Evolutionary conservation across 2,113 vertebrate species (phyloP).

Genomic region (Leucopsar rothschildi): DNA sequence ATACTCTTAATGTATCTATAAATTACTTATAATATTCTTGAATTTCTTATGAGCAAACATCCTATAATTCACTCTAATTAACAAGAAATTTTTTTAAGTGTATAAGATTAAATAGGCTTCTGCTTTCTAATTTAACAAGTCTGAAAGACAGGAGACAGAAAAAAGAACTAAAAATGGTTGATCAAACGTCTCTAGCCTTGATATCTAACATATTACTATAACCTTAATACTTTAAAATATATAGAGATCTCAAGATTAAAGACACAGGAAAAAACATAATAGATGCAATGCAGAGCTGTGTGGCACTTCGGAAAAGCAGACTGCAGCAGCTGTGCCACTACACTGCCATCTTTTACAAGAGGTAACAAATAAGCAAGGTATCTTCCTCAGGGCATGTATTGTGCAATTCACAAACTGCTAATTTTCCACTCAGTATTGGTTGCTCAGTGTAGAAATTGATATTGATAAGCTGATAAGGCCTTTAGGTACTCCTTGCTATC

Average conservation of each 20-base stretch:
- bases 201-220: background rate
- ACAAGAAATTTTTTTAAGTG: background rate
- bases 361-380: background rate
- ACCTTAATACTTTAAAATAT: background rate
- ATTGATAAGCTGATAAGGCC: background rate
- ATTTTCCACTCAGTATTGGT: background rate
- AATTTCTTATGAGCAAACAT: background rate
- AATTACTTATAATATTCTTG: background rate
- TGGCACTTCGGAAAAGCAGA: background rate
- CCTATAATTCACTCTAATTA: background rate
- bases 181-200: background rate
- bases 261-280: background rate
- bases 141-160: background rate
- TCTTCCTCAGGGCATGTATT: background rate
- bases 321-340: background rate
- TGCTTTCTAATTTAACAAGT: background rate
- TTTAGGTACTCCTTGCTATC: background rate
- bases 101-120: background rate
- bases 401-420: background rate
- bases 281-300: background rate
- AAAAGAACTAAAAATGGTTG: background rate
- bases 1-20: background rate
- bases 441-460: background rate
- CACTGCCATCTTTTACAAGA: background rate
- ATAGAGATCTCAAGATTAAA: background rate